These are phyloP conservation scores for Petrophora chlorosata DNA, from an alignment of 2,888 invertebrate species.

Conservation along the genomic window DNA sequence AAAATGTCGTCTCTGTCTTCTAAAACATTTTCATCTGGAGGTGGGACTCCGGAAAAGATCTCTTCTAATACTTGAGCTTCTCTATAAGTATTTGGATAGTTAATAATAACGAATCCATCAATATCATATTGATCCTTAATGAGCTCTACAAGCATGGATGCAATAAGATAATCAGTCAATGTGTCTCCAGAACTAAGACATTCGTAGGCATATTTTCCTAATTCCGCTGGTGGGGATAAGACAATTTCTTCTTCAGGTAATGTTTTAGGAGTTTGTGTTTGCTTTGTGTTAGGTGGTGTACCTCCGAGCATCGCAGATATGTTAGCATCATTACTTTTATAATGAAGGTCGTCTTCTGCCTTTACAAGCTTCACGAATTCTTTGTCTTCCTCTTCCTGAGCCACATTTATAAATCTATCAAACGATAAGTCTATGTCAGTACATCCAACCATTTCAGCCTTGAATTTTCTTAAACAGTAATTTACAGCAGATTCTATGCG, in stretches of 20 bases:
- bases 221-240: slow-evolving; percentile 74
- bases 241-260: slow-evolving; percentile 83
- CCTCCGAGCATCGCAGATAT: slow-evolving; percentile 49
- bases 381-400: slow-evolving; percentile 59
- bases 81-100: slow-evolving; percentile 84
- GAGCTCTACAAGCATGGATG: slow-evolving; percentile 85
- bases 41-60: slow-evolving; percentile 77
- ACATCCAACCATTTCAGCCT: slow-evolving; percentile 78
- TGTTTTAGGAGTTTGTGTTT: slow-evolving; percentile 85
- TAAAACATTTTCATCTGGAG: slow-evolving; percentile 67
- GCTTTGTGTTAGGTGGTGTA: slow-evolving; percentile 68
- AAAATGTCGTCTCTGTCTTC: slow-evolving; percentile 69
- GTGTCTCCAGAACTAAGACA: slow-evolving; percentile 79
- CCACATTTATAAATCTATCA: slow-evolving; percentile 60
- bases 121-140: slow-evolving; percentile 75
- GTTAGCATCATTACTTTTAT: slow-evolving; percentile 54
- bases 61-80: slow-evolving; percentile 85
- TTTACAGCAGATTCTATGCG: slow-evolving; percentile 81
- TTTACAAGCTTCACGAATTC: slow-evolving; percentile 67
- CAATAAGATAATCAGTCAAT: slow-evolving; percentile 80
- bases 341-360: slow-evolving; percentile 54
- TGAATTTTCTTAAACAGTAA: slow-evolving; percentile 81
- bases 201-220: slow-evolving; percentile 84
- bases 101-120: slow-evolving; percentile 85
- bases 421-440: slow-evolving; percentile 74